A percentile compares a stretch with the other conserved stretches of the same genome.
These are phyloP conservation scores for Sepioteuthis lessoniana DNA, from an alignment of 2,888 invertebrate species.

Conservation along the genomic window DNA sequence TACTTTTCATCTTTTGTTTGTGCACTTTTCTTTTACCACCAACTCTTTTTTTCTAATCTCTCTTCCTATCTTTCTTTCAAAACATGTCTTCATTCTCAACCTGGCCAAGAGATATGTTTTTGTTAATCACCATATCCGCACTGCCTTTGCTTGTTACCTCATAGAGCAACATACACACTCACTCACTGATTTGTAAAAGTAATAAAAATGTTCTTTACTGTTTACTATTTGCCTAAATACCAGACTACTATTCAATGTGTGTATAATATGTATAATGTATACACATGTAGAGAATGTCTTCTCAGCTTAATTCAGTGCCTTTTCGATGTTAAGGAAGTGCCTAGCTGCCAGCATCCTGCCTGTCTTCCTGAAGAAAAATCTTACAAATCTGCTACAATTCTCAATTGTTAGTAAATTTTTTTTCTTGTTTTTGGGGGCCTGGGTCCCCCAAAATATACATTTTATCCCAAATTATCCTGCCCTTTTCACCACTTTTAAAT, in stretches of 20 bases:
- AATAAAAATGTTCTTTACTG: neutral
- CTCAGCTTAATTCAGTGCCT: neutral
- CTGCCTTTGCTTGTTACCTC: neutral
- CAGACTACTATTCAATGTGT: neutral
- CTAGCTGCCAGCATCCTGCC: slow-evolving; percentile 8
- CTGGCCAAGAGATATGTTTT: neutral
- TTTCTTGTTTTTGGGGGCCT: neutral
- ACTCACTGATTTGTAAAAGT: slow-evolving; percentile 6
- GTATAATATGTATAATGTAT: neutral
- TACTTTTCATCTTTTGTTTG: neutral
- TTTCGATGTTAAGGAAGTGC: neutral
- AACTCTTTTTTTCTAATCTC: neutral
- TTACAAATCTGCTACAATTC: neutral
- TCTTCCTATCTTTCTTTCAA: too few relatives aligned
- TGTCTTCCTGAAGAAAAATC: neutral
- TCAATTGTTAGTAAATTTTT: neutral
- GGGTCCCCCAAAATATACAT: neutral
- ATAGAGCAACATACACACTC: neutral
- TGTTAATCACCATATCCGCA: neutral
- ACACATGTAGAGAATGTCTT: neutral
- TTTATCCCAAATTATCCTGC: neutral
- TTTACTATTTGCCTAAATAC: slow-evolving; percentile 7
- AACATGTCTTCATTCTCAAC: neutral
- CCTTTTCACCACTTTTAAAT: neutral
- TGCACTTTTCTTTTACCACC: neutral